These are phyloP conservation scores for Trachelus stipa DNA, from an alignment of 2,888 invertebrate genomes.

Conservation along the genomic window DNA sequence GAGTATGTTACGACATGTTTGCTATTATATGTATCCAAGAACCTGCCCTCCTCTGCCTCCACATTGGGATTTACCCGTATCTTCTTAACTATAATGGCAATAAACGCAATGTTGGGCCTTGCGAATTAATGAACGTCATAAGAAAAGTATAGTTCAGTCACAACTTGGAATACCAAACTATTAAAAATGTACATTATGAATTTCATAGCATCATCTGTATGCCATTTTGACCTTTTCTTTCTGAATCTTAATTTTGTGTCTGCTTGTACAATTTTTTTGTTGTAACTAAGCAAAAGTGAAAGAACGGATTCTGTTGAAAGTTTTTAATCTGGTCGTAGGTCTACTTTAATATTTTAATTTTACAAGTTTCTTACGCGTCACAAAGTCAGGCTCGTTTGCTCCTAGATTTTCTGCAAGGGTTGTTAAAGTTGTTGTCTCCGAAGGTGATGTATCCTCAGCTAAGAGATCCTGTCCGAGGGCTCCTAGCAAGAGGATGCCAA, in stretches of 20 bases:
- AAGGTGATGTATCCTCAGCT: slow-evolving; percentile 21
- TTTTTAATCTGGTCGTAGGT: not conserved
- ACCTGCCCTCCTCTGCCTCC: not conserved
- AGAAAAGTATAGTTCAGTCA: not conserved
- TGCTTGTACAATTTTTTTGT: not conserved
- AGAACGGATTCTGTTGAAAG: not conserved
- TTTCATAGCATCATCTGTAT: not conserved
- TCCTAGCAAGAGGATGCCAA: slow-evolving; percentile 36
- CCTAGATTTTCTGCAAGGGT: slow-evolving; percentile 29
- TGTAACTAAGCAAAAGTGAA: not conserved
- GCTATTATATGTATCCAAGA: slow-evolving; percentile 34
- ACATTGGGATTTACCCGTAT: not conserved
- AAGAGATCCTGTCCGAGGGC: slow-evolving; percentile 13
- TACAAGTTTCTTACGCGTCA: slow-evolving; percentile 53
- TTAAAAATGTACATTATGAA: not conserved
- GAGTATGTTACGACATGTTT: slow-evolving; percentile 52
- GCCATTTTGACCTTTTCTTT: not conserved
- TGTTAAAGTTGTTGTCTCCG: slow-evolving; percentile 25
- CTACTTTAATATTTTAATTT: not conserved
- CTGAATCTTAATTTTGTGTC: not conserved
- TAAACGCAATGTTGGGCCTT: not conserved
- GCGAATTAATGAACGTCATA: not conserved
- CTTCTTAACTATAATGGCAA: not conserved
- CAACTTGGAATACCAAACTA: not conserved
- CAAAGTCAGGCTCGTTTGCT: slow-evolving; percentile 55